Evolutionary conservation across 2,797 vertebrate species (phyloP).

Genomic region (Adelosebastes latens): DNA sequence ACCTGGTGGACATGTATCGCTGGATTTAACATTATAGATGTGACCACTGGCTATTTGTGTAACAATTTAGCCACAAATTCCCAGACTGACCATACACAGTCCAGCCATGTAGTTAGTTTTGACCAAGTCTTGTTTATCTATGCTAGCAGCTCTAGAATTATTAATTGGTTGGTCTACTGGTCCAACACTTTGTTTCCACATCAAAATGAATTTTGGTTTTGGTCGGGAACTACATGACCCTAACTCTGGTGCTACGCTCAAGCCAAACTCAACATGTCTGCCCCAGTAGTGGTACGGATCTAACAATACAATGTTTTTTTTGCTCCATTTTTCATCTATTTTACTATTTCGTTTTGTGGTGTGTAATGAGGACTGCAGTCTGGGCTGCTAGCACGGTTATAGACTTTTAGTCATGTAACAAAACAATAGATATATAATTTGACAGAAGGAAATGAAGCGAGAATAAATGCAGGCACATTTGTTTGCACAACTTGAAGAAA

Average conservation of each 20-base stretch:
- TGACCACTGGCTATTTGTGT: too few relatives aligned
- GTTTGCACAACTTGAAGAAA: slow-evolving; percentile 6
- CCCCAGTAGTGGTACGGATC: not conserved
- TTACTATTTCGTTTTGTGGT: not conserved
- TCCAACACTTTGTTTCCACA: not conserved
- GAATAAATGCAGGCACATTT: not conserved
- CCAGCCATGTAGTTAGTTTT: too few relatives aligned
- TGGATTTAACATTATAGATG: too few relatives aligned
- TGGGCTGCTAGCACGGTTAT: not conserved
- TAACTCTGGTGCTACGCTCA: not conserved
- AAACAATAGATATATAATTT: not conserved
- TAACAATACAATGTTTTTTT: not conserved
- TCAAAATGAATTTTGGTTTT: not conserved
- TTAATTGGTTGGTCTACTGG: not conserved
- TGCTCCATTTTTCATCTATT: not conserved
- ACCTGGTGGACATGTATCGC: too few relatives aligned
- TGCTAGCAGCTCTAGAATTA: not conserved
- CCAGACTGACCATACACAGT: too few relatives aligned
- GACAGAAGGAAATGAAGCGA: not conserved
- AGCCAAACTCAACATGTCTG: not conserved
- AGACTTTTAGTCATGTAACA: not conserved
- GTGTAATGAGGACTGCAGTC: slow-evolving; percentile 2
- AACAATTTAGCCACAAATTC: too few relatives aligned
- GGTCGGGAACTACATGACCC: not conserved
- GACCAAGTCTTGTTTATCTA: not conserved